These are phyloP conservation scores for Gila robusta DNA, from an alignment of 2,797 vertebrate species.

Conservation along the genomic window DNA sequence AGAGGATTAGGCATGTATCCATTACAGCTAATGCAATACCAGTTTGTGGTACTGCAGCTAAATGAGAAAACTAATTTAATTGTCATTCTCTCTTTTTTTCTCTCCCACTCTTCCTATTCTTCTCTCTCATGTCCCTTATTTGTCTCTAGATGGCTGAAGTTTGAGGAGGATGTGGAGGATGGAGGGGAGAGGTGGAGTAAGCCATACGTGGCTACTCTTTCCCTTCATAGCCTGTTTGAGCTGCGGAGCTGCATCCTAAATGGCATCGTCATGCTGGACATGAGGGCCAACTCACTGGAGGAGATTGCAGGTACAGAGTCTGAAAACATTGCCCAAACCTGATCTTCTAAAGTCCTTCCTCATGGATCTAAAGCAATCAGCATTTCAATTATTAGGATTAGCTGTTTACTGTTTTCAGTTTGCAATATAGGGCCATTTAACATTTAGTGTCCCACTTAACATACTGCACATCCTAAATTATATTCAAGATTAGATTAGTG, in stretches of 20 bases:
- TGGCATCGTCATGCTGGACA: constrained; percentile 95
- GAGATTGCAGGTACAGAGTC: constrained; percentile 75
- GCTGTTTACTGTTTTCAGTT: neutral
- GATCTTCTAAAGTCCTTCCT: neutral
- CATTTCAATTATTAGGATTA: neutral
- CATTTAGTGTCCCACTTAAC: neutral
- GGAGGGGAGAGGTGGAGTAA: constrained; percentile 98
- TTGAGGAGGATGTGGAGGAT: constrained; percentile 99
- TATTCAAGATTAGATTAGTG: neutral
- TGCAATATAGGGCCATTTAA: neutral
- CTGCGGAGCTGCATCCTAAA: constrained; percentile 98
- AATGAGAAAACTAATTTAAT: neutral
- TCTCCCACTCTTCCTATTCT: neutral
- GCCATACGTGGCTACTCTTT: constrained; percentile 96
- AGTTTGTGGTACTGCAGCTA: constrained; percentile 16
- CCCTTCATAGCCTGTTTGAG: constrained; percentile 96
- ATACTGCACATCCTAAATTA: neutral
- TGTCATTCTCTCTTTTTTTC: neutral
- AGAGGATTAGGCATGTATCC: neutral
- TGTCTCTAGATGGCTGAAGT: constrained; percentile 91
- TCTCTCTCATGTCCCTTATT: neutral
- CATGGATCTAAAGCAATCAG: neutral
- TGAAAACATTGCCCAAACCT: neutral
- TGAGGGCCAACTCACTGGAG: constrained; percentile 96
- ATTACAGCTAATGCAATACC: constrained; percentile 5